Evolutionary conservation across 2,113 vertebrate genomes (phyloP), one percentile per base, ranked within the genome.

Genomic region (Piprites chloris): DNA sequence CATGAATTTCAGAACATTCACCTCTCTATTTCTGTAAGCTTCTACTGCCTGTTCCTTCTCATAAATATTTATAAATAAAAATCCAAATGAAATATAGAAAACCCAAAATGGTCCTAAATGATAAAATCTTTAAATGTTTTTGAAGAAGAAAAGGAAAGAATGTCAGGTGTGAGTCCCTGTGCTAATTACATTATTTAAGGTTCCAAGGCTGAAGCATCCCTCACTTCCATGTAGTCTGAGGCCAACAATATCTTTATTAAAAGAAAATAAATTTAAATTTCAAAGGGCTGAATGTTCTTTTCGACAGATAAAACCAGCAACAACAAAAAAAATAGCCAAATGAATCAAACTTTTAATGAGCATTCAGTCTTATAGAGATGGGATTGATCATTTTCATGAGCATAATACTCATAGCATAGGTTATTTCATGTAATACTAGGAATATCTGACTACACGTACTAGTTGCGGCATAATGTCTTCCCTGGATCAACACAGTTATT

Each of bases 151-250:
- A 52, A 42, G 0, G 5, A 46, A 67, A 53, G 46, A 42, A 16
- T 0, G 0, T 14, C 35, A 72, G 8, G 4, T 53, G 6, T 62
- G 22, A 79, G 30, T 46, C 12, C 6, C 5, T 66, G 20, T 19
- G 58, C 5, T 66, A 85, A 78, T 50, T 37, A 37, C 5, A 18
- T 5, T 58, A 9, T 39, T 78, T 79, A 82, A 61, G 1, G 2
- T 49, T 80, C 28, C 7, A 37, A 4, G 42, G 23, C 14, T 42
- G 26, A 72, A 81, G 1, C 14, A n/a, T 39, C n/a, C 55, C 63
- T 65, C 27, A 39, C 4, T 77, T 67, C 14, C 67, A 1, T 14
- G 6, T 83, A 6, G 8, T 49, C 18, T 33, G 27, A 69, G 39
- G 8, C 11, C 2, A 74, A 24, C 20, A 37, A 90, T 77, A 42